These are phyloP conservation scores for Rhizomys pruinosus DNA, from an alignment of 2,113 vertebrate genomes.

Conservation along the genomic window DNA sequence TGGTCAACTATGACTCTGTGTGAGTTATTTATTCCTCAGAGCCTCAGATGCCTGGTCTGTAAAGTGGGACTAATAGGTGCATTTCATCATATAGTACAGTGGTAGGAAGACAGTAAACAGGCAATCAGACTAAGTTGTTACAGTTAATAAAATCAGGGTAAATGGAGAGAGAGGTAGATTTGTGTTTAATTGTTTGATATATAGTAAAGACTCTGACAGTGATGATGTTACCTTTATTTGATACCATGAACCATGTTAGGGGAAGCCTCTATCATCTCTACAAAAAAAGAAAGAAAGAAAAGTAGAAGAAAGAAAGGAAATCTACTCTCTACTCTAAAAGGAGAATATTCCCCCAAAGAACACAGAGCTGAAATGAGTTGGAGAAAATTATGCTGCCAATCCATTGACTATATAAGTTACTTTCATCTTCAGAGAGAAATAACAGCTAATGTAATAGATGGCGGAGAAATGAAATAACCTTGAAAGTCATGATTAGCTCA, in stretches of 20 bases:
- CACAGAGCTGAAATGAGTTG: constrained; percentile 44
- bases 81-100: background rate
- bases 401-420: constrained; percentile 59
- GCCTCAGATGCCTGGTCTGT: constrained; percentile 19
- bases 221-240: background rate
- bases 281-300: background rate
- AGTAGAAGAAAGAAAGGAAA: background rate
- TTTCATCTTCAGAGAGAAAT: constrained; percentile 66
- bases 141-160: background rate
- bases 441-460: constrained; percentile 69
- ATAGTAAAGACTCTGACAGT: background rate
- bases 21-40: background rate
- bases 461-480: constrained; percentile 61
- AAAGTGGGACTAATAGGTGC: background rate
- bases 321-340: background rate
- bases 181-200: background rate
- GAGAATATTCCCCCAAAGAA: constrained; percentile 35
- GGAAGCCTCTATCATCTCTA: background rate
- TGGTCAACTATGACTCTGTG: background rate
- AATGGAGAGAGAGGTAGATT: background rate
- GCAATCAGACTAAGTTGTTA: background rate
- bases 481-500: constrained; percentile 65
- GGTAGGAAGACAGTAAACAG: background rate
- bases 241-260: background rate
- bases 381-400: constrained; percentile 48